Conservation (phyloP, 2,113 vertebrate species). For the Pimephales promelas region DNA sequence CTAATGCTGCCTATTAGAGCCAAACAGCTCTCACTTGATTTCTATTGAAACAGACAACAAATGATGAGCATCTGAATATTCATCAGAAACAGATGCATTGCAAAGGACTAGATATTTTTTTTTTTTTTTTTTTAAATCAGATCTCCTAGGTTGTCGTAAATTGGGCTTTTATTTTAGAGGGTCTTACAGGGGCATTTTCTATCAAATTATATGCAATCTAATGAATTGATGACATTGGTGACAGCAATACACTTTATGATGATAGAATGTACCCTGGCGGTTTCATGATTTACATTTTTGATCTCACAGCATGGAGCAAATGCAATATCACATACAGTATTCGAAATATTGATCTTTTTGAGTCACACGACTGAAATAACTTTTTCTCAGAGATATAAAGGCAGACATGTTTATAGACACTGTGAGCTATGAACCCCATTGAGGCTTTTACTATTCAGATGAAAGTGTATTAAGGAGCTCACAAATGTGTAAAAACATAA, state of each 20-base stretch:
- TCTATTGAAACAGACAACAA: neutral
- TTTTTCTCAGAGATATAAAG: constrained; percentile 1
- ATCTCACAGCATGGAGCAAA: constrained; percentile 12
- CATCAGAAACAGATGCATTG: neutral
- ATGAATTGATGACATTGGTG: neutral
- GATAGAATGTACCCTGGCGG: neutral
- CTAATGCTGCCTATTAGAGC: constrained; percentile 10
- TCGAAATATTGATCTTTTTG: constrained; percentile 13
- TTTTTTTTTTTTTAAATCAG: neutral
- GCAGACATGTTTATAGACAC: constrained; percentile 17
- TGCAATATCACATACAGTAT: neutral
- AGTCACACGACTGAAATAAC: constrained; percentile 3
- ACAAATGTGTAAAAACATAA: constrained; percentile 16
- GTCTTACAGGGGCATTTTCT: neutral
- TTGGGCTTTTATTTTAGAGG: neutral
- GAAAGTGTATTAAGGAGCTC: neutral
- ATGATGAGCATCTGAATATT: neutral
- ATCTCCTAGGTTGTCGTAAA: neutral
- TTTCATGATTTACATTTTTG: constrained; percentile 6
- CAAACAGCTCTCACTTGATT: constrained; percentile 13
- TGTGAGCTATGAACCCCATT: neutral
- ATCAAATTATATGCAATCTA: neutral
- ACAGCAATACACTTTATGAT: neutral
- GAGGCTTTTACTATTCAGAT: neutral
- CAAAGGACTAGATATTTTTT: neutral